A percentile compares a stretch with the other conserved stretches of the same genome.
phyloP scores from a whole-genome alignment of 2,797 vertebrate species.

The Serranus cabrilla region DNA sequence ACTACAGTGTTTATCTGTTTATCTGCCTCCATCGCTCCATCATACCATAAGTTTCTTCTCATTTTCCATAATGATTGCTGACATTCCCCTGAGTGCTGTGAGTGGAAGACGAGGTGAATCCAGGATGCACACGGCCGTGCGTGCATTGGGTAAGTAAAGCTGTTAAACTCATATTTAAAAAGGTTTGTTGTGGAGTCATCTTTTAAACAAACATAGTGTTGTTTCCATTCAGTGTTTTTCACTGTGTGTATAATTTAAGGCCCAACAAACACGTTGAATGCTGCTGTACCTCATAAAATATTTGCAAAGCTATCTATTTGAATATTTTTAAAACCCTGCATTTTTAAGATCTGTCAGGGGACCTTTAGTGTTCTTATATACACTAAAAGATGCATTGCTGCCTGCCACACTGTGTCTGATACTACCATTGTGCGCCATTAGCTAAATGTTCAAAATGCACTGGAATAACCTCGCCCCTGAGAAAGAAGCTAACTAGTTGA shows the following conservation, averaged over 20 bases:
- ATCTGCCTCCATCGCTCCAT: background rate
- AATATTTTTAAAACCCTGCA: background rate
- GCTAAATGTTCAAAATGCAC: too few relatives aligned
- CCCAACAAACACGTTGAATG: background rate
- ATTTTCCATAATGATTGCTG: conserved; percentile 1
- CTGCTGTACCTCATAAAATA: background rate
- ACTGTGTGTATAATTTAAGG: background rate
- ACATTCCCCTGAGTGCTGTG: background rate
- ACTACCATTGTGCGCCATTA: too few relatives aligned
- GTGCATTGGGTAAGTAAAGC: background rate
- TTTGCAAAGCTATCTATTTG: background rate
- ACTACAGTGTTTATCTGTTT: conserved; percentile 5
- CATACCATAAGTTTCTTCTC: background rate
- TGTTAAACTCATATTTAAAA: conserved; percentile 13
- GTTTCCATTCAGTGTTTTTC: background rate
- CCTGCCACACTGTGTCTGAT: background rate
- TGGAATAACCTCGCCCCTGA: too few relatives aligned
- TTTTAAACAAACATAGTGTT: background rate
- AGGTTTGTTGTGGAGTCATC: background rate
- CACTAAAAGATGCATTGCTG: background rate
- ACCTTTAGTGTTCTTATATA: background rate
- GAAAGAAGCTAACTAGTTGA: too few relatives aligned
- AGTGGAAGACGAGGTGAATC: conserved; percentile 4
- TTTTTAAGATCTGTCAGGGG: background rate
- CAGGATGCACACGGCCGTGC: background rate